Conservation (phyloP, 1,140 invertebrate species). For the Cydia amplana region DNA sequence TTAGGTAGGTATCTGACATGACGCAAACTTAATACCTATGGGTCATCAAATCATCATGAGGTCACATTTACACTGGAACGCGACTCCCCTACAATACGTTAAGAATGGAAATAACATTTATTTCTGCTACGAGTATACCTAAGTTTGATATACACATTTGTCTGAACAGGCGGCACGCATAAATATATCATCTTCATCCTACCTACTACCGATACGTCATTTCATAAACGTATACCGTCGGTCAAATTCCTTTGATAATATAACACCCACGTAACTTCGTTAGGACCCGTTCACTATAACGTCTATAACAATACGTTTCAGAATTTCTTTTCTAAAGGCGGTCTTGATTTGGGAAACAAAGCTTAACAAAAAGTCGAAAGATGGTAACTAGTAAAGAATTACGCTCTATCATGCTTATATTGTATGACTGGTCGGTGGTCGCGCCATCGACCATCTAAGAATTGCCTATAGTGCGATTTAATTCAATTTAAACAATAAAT, state of each 20-base stretch:
- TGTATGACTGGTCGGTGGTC: background rate
- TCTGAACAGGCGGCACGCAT: background rate
- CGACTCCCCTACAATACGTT: no score
- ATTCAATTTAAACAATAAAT: no score
- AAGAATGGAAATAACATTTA: no score
- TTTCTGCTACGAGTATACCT: background rate
- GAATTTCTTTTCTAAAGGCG: conserved; percentile 16
- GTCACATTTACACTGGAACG: no score
- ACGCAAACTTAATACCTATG: no score
- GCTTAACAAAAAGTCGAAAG: conserved; percentile 21
- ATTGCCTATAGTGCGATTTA: no score
- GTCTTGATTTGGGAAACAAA: conserved; percentile 31
- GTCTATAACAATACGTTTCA: conserved; percentile 1
- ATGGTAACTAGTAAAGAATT: conserved; percentile 15
- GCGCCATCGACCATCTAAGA: background rate
- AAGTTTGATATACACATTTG: background rate
- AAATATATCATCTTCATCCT: background rate
- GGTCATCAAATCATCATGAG: no score
- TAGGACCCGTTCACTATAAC: conserved; percentile 11
- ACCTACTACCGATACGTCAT: conserved; percentile 1
- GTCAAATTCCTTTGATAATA: conserved; percentile 12
- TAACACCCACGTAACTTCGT: conserved; percentile 28
- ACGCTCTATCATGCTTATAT: conserved; percentile 17
- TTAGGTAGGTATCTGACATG: no score
- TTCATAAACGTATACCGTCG: conserved; percentile 14